Conservation (phyloP, 2,888 invertebrate species). For the Allacma fusca region DNA sequence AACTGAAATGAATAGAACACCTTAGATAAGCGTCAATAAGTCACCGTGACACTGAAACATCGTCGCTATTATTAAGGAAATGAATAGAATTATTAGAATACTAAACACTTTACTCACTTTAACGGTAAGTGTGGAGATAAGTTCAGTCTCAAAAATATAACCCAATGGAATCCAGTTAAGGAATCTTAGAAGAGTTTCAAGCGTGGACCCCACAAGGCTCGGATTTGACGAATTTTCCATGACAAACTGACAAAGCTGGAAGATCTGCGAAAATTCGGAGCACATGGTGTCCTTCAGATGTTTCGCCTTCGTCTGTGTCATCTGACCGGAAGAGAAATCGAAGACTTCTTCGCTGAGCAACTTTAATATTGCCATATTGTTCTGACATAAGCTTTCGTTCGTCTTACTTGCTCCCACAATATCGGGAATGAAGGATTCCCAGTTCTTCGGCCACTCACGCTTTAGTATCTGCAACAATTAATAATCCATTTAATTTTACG, state of each 20-base stretch:
- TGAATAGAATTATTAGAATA: too few relatives aligned
- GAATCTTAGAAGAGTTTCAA: conserved; percentile 95
- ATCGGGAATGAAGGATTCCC: conserved; percentile 98
- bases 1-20: conserved; percentile 70
- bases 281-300: conserved; percentile 99
- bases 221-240: conserved; percentile 98
- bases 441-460: conserved; percentile 99
- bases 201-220: conserved; percentile 91
- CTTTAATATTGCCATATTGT: conserved; percentile 98
- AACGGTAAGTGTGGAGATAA: conserved; percentile 90
- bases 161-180: conserved; percentile 99
- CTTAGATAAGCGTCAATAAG: not conserved
- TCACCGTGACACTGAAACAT: too few relatives aligned
- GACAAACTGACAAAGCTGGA: conserved; percentile 96
- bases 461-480: conserved; percentile 81
- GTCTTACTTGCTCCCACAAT: conserved; percentile 99
- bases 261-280: conserved; percentile 97
- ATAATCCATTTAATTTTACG: too few relatives aligned
- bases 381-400: conserved; percentile 98
- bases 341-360: conserved; percentile 98
- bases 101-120: too few relatives aligned
- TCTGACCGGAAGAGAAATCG: conserved; percentile 96
- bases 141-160: conserved; percentile 98
- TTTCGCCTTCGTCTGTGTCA: conserved; percentile 99
- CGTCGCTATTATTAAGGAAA: too few relatives aligned